phyloP scores from a whole-genome alignment of 1,140 invertebrate genomes.

The Mamestra configurata region DNA sequence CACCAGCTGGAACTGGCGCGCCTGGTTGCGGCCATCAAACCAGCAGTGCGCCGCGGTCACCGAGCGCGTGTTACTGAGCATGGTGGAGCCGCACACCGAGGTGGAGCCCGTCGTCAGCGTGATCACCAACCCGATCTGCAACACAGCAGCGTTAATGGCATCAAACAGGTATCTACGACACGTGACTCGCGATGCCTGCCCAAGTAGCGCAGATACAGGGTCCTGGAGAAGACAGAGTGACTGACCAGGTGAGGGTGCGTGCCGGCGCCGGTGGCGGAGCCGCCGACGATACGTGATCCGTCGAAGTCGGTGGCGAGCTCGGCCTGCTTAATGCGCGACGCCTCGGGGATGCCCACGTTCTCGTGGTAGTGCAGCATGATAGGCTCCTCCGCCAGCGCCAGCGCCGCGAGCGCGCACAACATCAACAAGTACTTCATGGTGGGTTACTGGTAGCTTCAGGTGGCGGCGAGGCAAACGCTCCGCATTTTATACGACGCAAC shows the following conservation, averaged over 20 bases:
- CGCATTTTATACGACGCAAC: neutral
- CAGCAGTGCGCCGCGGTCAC: conserved; percentile 63
- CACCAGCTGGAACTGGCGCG: conserved; percentile 55
- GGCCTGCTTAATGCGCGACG: conserved; percentile 53
- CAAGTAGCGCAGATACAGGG: too few species aligned
- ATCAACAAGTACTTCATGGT: conserved; percentile 38
- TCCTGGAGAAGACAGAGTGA: neutral
- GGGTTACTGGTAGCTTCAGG: neutral
- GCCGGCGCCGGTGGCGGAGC: conserved; percentile 47
- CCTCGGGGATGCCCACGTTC: conserved; percentile 57
- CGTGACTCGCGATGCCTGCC: neutral
- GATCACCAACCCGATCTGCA: conserved; percentile 60
- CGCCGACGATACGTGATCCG: conserved; percentile 59
- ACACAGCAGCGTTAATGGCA: neutral
- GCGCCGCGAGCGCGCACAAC: conserved; percentile 46
- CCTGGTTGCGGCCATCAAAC: conserved; percentile 54
- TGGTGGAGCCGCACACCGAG: conserved; percentile 62
- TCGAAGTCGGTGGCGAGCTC: conserved; percentile 60
- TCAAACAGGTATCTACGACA: neutral
- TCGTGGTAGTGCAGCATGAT: conserved; percentile 60
- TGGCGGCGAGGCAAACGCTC: too few species aligned
- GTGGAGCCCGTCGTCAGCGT: conserved; percentile 51
- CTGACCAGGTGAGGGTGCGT: conserved; percentile 54
- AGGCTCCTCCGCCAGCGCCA: conserved; percentile 16
- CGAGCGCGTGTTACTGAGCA: conserved; percentile 59